phyloP scores from a whole-genome alignment of 1,140 invertebrate species.

The Cyrtorhinus lividipennis region DNA sequence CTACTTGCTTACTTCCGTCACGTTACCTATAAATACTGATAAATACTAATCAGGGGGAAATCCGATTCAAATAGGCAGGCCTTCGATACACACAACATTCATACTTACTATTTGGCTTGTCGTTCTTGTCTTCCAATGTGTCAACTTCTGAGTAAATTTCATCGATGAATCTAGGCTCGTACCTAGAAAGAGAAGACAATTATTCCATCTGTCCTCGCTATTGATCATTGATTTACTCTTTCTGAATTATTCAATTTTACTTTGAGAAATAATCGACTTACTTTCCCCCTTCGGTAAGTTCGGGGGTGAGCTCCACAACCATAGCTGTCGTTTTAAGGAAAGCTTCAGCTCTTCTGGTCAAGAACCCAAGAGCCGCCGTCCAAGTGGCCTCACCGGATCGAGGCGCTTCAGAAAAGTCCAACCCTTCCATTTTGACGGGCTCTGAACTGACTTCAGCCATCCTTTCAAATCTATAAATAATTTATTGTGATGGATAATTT shows the following conservation, averaged over 20 bases:
- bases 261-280: no score
- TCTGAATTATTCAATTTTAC: no score
- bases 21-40: no score
- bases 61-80: no score
- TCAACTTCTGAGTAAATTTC: slow-evolving; percentile 69
- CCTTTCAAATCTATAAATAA: slow-evolving; percentile 33
- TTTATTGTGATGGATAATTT: no score
- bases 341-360: slow-evolving; percentile 46
- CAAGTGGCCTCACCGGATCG: slow-evolving; percentile 56
- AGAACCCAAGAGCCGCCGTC: slow-evolving; percentile 61
- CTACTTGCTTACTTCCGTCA: no score
- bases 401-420: slow-evolving; percentile 47
- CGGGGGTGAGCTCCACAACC: slow-evolving; percentile 51
- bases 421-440: slow-evolving; percentile 32
- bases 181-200: slow-evolving; percentile 25
- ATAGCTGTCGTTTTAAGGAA: slow-evolving; percentile 61
- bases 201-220: no score
- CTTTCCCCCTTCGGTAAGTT: slow-evolving; percentile 45
- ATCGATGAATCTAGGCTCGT: slow-evolving; percentile 61
- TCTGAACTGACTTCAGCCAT: slow-evolving; percentile 46
- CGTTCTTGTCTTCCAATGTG: slow-evolving; percentile 61
- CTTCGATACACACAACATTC: background rate
- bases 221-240: no score
- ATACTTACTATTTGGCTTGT: slow-evolving; percentile 57
- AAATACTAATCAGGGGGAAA: no score